These are phyloP conservation scores for Amblyraja radiata DNA, from an alignment of 2,797 vertebrate species.

Conservation along the genomic window DNA sequence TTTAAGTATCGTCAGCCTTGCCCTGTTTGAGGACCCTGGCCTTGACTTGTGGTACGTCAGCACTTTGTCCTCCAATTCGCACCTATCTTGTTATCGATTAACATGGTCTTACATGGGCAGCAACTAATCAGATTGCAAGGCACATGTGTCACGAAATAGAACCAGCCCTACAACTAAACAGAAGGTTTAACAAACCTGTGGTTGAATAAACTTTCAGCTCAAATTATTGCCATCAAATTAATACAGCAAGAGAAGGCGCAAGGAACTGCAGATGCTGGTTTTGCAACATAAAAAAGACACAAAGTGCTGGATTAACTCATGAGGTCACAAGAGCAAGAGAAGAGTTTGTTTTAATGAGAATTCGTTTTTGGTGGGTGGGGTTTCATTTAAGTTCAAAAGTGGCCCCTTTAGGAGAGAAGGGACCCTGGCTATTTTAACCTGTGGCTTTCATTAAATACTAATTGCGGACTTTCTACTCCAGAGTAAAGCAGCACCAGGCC, in stretches of 20 bases:
- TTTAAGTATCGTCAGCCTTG: slow-evolving; percentile 4
- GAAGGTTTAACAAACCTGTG: background rate
- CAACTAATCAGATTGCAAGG: background rate
- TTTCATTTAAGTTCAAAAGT: background rate
- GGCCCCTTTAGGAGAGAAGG: too few species aligned
- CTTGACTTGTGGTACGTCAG: slow-evolving; percentile 15
- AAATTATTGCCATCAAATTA: background rate
- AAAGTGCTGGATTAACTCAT: too few species aligned
- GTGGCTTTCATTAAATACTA: background rate
- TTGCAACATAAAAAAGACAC: background rate
- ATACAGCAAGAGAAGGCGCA: background rate
- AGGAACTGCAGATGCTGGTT: background rate
- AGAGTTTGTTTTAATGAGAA: background rate
- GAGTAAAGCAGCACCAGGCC: background rate
- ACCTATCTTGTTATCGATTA: background rate
- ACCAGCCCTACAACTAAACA: slow-evolving; percentile 5
- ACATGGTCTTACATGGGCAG: background rate
- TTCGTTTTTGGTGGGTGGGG: background rate
- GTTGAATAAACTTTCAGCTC: background rate
- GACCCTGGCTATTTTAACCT: background rate
- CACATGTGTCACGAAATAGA: background rate
- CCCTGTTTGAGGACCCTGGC: slow-evolving; percentile 29
- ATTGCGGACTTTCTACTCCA: background rate
- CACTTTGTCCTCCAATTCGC: slow-evolving; percentile 5
- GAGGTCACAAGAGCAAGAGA: too few species aligned